Evolutionary conservation across 2,797 vertebrate genomes (phyloP), one percentile per base, ranked within the genome.

Genomic region (Arnoldichthys spilopterus): DNA sequence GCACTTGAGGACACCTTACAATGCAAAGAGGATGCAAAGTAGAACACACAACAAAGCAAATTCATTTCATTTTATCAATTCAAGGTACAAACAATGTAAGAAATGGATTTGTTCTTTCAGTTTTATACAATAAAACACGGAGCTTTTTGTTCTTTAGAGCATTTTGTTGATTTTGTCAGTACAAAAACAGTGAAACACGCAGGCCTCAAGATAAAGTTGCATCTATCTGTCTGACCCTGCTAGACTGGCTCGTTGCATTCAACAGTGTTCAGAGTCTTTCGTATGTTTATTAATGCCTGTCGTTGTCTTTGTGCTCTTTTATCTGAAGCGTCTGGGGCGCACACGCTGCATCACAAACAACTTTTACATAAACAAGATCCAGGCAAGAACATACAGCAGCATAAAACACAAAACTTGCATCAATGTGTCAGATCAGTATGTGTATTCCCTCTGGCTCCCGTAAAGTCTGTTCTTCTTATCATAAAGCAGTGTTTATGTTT

Each of bases 401-500:
- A 74, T 63, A 20, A 8, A 73, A 62, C 58, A 43, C 47, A 58
- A 53, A 56, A 43, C 53, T 37, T 71, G n/a, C n/a, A n/a, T n/a
- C n/a, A 62, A 32, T 15, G 1, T 9, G 9, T 76, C 1, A n/a
- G 28, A 20, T 59, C n/a, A n/a, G n/a, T n/a, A n/a, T n/a, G n/a
- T n/a, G n/a, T n/a, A n/a, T 7, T 67, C 32, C 37, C 54, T 11
- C 9, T 26, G 61, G 75, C 72, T 68, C 30, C 15, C 18, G 66
- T 43, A 20, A 3, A 63, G 34, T 66, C 63, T 43, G 16, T 12
- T 20, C 28, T 77, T 72, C 58, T 74, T 16, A 77, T 74, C 59
- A 82, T 63, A 63, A 77, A 45, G 63, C 18, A 13, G 22, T 13
- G 1, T 69, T 74, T 54, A 68, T 28, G 45, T 70, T 53, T 78